Percentiles rank a stretch among this genome's conserved stretches.
Evolutionary conservation across 2,888 invertebrate genomes (phyloP).

Genomic region (Automeris io): DNA sequence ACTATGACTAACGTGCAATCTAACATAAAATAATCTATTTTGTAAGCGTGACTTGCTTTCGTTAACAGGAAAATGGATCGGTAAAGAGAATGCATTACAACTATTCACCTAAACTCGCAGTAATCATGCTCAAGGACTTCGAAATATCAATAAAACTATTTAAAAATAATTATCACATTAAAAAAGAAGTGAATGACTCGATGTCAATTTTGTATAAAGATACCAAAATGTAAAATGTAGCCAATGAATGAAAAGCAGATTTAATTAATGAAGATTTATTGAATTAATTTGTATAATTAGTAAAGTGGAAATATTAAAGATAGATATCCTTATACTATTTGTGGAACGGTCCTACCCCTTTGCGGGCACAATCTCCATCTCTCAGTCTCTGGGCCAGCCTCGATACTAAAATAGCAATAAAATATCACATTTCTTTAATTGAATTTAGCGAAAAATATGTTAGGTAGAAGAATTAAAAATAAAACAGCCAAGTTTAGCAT

Average conservation of each 20-base stretch:
- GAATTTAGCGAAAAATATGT: conserved; percentile 12
- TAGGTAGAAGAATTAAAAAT: conserved; percentile 2
- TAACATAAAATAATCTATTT: conserved; percentile 6
- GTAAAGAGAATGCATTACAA: conserved; percentile 7
- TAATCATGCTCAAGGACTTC: conserved; percentile 68
- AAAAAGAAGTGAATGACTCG: conserved; percentile 76
- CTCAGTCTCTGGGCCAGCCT: conserved; percentile 62
- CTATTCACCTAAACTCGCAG: conserved; percentile 17
- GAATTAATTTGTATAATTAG: conserved; percentile 46
- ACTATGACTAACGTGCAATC: conserved; percentile 18
- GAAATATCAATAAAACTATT: conserved; percentile 23
- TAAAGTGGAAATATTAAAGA: conserved; percentile 33
- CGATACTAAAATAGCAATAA: conserved; percentile 67
- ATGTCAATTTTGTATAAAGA: conserved; percentile 43
- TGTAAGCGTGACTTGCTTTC: conserved; percentile 1
- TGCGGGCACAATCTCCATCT: conserved; percentile 68
- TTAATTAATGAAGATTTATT: conserved; percentile 59
- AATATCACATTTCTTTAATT: conserved; percentile 33
- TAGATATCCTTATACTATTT: conserved; percentile 66
- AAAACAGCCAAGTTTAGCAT: conserved; percentile 6
- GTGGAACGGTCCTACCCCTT: conserved; percentile 65
- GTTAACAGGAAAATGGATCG: background rate
- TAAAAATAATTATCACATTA: conserved; percentile 23
- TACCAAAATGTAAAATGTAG: conserved; percentile 41
- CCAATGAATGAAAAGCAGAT: conserved; percentile 73